Evolutionary conservation across 2,797 vertebrate genomes (phyloP).

Genomic region (Linurgus olivaceus): DNA sequence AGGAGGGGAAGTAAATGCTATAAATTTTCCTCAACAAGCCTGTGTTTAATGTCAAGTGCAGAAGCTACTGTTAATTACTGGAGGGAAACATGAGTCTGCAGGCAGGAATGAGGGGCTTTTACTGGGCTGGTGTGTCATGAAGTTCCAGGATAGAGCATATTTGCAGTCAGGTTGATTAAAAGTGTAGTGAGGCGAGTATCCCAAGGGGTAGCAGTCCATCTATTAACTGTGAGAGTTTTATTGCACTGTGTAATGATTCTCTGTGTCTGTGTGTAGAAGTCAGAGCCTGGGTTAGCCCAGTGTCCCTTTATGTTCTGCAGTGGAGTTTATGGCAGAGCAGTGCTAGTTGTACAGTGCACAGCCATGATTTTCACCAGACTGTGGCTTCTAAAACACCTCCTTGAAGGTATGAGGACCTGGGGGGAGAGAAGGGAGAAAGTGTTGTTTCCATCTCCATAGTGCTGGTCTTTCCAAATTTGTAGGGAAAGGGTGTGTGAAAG

Average conservation of each 20-base stretch:
- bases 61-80: constrained; percentile 28
- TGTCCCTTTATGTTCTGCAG: not conserved
- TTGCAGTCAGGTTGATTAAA: constrained; percentile 11
- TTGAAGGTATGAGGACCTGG: not conserved
- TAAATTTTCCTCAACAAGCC: constrained; percentile 42
- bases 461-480: accelerated
- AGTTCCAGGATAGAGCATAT: not conserved
- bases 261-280: not conserved
- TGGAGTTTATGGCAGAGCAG: not conserved
- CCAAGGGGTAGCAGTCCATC: not conserved
- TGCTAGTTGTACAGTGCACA: not conserved
- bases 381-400: not conserved
- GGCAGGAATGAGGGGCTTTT: not conserved
- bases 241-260: not conserved
- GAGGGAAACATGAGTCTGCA: not conserved
- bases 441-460: not conserved
- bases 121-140: not conserved
- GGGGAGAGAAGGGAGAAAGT: not conserved
- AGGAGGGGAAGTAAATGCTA: constrained; percentile 34
- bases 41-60: constrained; percentile 49
- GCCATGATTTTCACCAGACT: not conserved
- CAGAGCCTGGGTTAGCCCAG: not conserved
- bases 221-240: not conserved
- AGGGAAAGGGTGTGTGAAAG: not conserved
- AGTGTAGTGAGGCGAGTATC: not conserved